Evolutionary conservation across 2,797 vertebrate genomes (phyloP).

Genomic region (Leuciscus waleckii): DNA sequence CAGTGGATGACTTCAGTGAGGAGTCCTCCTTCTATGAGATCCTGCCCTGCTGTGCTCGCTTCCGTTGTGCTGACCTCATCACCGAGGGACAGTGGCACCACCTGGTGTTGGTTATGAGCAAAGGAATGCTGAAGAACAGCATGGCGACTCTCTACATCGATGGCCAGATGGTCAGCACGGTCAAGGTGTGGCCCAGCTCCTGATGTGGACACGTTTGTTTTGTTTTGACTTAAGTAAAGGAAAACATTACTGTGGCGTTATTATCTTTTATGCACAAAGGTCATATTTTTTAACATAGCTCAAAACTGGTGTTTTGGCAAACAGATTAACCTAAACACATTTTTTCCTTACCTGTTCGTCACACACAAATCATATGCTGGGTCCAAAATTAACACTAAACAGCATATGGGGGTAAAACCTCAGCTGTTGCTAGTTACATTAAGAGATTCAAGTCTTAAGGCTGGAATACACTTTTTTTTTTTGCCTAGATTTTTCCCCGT

Average conservation of each 20-base stretch:
- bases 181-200: conserved; percentile 83
- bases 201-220: conserved; percentile 16
- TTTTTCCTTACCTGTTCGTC: background rate
- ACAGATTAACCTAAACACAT: background rate
- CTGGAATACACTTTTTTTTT: background rate
- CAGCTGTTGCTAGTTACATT: background rate
- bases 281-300: background rate
- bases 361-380: background rate
- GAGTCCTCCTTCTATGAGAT: conserved; percentile 98
- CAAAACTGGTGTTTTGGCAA: background rate
- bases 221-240: background rate
- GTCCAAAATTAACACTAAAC: background rate
- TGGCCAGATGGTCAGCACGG: conserved; percentile 90
- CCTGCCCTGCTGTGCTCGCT: conserved; percentile 94
- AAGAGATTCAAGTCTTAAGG: background rate
- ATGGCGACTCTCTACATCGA: conserved; percentile 93
- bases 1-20: conserved; percentile 94
- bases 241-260: background rate
- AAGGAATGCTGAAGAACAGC: conserved; percentile 99
- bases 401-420: background rate
- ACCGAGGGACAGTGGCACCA: conserved; percentile 98
- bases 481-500: background rate
- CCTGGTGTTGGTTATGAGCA: conserved; percentile 96
- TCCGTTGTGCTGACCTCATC: conserved; percentile 94
- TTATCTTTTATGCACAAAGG: background rate